Base-by-base conservation (phyloP, 2,888 invertebrate species). In the Epicampocera succincta region DNA sequence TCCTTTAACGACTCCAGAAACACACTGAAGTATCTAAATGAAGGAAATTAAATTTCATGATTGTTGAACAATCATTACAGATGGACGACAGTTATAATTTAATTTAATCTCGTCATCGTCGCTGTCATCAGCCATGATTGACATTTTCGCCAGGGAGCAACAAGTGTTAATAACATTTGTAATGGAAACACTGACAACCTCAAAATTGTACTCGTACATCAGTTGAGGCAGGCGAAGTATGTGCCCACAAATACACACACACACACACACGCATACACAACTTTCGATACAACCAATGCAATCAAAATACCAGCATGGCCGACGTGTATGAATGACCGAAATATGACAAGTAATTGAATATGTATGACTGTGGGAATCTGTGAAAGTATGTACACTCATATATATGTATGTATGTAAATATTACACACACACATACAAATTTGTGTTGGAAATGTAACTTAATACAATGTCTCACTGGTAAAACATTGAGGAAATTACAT, bases 31-130 rank as follows among this genome's bases (percentile, higher is more conserved):
- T 38, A 38, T 46, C 44, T n/a, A 33, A 61, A 60, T 61, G 50
- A 44, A 85, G 88, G 88, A 88, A 88, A 87, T 88, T 83, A 85
- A 85, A 87, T 88, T 88, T 88, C 86, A 87, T 84, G 86, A 85
- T 86, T 85, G 78, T 86, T 84, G 83, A 85, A 84, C 84, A 84
- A 68, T 60, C 74, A 71, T 74, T 82, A 40, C 58, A 61, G 40
- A 74, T 61, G 71, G 65, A 78, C 74, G 69, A 71, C 78, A 82
- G 74, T 74, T 82, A 82, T 82, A 78, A 82, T 77, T 82, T 74
- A 82, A 82, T 82, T 78, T 69, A 69, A 78, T 71, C n/a, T n/a
- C n/a, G 60, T 19, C 78, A 63, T 48, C 72, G 75, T 77, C 73
- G 44, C 60, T 60, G 68, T 75, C 68, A 82, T 63, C 79, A 25